These are phyloP conservation scores for Phaetusa simplex DNA, from an alignment of 2,113 vertebrate species.

Conservation along the genomic window DNA sequence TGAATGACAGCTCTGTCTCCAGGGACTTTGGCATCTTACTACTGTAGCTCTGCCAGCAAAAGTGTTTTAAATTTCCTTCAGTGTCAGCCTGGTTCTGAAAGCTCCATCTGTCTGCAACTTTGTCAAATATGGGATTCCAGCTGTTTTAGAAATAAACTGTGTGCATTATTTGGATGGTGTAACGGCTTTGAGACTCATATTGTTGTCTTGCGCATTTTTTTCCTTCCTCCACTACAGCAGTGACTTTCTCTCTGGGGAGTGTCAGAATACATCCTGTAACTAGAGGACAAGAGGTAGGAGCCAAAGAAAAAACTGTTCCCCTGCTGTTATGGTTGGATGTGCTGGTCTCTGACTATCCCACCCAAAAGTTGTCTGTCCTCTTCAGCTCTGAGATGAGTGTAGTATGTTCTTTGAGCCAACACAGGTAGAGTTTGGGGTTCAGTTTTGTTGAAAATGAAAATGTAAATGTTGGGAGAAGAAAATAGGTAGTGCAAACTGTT, in stretches of 20 bases:
- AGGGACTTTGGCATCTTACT: not conserved
- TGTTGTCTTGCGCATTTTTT: not conserved
- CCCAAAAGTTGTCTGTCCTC: not conserved
- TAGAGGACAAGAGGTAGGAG: not conserved
- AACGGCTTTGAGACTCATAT: not conserved
- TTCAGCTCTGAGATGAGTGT: not conserved
- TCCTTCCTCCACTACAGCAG: not conserved
- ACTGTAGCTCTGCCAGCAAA: not conserved
- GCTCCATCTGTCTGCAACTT: constrained; percentile 39
- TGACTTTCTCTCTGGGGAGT: not conserved
- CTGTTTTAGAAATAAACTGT: constrained; percentile 45
- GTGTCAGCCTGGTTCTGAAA: constrained; percentile 28
- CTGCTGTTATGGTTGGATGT: not conserved
- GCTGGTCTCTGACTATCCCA: not conserved
- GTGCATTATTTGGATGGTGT: not conserved
- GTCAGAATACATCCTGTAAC: not conserved
- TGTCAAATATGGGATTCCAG: constrained; percentile 23
- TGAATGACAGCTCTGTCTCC: constrained; percentile 38
- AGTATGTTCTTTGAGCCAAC: not conserved
- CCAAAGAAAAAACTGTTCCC: not conserved
- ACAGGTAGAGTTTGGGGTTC: not conserved
- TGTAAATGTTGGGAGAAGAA: not conserved
- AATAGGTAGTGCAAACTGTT: not conserved
- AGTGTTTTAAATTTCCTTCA: constrained; percentile 18
- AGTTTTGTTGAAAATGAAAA: not conserved